Evolutionary conservation across 2,797 vertebrate species (phyloP), one percentile per base, ranked within the genome.

Genomic region (Esox masquinongy): DNA sequence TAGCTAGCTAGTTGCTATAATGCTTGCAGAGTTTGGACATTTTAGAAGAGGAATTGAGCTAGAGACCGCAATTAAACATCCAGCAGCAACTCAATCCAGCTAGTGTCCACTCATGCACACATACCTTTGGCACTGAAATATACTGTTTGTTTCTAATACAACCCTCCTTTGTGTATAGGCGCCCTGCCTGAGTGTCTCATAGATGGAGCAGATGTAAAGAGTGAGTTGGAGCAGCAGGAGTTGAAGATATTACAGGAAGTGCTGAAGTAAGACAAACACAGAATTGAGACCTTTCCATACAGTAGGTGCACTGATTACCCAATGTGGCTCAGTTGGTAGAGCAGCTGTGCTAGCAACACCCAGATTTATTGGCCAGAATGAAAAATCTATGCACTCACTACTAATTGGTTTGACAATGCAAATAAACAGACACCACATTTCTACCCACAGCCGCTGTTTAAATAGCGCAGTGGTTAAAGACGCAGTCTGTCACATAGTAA

Each of bases 171-270:
- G 34, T 68, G 66, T 78, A 67, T 49, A 99, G 98, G 98, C 69
- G 94, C 95, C 1, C 92, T 99, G 43, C 98, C 98, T 2, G 96
- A 98, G 80, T 99, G 98, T 92, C 91, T 99, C 86, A 97, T 95
- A 4, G 96, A 97, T 51, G 97, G 97, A 4, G 91, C 92, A 64
- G 97, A 99, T 81, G 92, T 96, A 71, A 95, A 97, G 93, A 94
- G 92, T 81, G 97, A 98, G 87, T 88, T 98, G 83, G 96, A 99
- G 90, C 93, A 98, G 82, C 94, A 97, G 88, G 98, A 99, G 89
- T 95, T 98, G 95, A 96, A 95, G 92, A 96, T 99, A 84, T 91
- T 99, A 53, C 94, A 95, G 77, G 96, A 99, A 74, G 98, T 99
- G 91, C 94, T 99, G 77, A 96, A 92, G 98, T 99, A 92, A 86